phyloP scores from a whole-genome alignment of 2,888 invertebrate genomes.

The Geotrupes spiniger region DNA sequence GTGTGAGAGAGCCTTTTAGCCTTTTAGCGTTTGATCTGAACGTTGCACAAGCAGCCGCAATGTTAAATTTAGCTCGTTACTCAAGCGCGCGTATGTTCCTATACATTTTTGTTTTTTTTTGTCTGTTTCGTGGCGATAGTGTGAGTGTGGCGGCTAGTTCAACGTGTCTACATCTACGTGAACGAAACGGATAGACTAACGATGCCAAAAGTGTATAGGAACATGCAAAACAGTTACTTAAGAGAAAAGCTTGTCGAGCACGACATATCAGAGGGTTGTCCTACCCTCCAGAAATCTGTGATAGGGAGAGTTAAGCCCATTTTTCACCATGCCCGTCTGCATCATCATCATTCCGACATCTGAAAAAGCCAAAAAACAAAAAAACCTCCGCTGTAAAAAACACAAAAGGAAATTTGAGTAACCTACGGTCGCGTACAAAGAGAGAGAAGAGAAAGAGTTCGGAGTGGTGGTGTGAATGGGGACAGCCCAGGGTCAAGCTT shows the following conservation, averaged over 20 bases:
- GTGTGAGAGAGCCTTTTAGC: too few species aligned
- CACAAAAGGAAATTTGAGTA: background rate
- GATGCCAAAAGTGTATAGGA: constrained; percentile 21
- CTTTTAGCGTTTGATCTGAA: too few species aligned
- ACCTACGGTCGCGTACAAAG: background rate
- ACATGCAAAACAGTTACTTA: constrained; percentile 19
- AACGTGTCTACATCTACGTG: too few species aligned
- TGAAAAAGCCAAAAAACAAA: constrained; percentile 48
- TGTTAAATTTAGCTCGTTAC: too few species aligned
- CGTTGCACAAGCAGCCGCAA: too few species aligned
- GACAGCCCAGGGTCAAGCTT: constrained; percentile 36
- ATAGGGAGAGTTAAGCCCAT: constrained; percentile 71
- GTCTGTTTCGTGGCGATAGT: too few species aligned
- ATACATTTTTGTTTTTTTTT: too few species aligned
- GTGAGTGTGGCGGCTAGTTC: too few species aligned
- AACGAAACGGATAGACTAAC: too few species aligned
- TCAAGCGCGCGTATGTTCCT: too few species aligned
- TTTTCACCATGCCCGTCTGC: constrained; percentile 95
- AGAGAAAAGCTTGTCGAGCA: constrained; percentile 27
- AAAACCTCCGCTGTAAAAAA: constrained; percentile 2
- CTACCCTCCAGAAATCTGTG: constrained; percentile 76
- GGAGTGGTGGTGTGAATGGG: constrained; percentile 20
- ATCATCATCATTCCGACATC: constrained; percentile 97
- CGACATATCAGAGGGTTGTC: constrained; percentile 41
- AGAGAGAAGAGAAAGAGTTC: constrained; percentile 14